phyloP scores from a whole-genome alignment of 2,888 invertebrate species.

The Pseudanteris insignis region DNA sequence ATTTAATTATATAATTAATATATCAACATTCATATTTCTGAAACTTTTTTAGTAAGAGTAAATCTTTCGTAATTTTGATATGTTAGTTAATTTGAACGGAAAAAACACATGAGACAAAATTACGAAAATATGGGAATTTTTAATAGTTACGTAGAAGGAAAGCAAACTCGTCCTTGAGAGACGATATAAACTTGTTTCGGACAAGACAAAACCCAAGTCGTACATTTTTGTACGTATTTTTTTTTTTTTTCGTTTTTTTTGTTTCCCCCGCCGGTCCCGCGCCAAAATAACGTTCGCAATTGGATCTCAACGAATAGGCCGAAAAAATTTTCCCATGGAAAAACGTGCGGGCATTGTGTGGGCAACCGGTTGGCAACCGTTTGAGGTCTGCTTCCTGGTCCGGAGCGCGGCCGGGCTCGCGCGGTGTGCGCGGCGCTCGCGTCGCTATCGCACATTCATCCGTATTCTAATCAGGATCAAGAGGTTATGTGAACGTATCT shows the following conservation, averaged over 20 bases:
- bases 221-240: neutral
- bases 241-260: neutral
- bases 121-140: too few species aligned
- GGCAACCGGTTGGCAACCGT: constrained; percentile 50
- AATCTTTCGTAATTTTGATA: too few species aligned
- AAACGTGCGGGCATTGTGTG: constrained; percentile 45
- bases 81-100: too few species aligned
- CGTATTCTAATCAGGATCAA: constrained; percentile 66
- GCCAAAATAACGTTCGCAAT: neutral
- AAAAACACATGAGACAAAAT: too few species aligned
- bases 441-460: constrained; percentile 46
- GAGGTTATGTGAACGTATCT: constrained; percentile 64
- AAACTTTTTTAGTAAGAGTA: too few species aligned
- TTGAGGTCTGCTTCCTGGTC: constrained; percentile 40
- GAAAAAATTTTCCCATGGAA: constrained; percentile 59
- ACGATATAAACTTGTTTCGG: too few species aligned
- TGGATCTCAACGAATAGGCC: constrained; percentile 8
- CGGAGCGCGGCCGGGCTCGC: constrained; percentile 40
- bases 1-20: too few species aligned
- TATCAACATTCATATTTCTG: too few species aligned
- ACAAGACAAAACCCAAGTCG: too few species aligned
- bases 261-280: too few species aligned
- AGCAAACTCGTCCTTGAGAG: too few species aligned
- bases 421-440: constrained; percentile 44
- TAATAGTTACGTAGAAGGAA: too few species aligned